Conservation (phyloP, 2,888 invertebrate genomes). For the Limnephilus lunatus region DNA sequence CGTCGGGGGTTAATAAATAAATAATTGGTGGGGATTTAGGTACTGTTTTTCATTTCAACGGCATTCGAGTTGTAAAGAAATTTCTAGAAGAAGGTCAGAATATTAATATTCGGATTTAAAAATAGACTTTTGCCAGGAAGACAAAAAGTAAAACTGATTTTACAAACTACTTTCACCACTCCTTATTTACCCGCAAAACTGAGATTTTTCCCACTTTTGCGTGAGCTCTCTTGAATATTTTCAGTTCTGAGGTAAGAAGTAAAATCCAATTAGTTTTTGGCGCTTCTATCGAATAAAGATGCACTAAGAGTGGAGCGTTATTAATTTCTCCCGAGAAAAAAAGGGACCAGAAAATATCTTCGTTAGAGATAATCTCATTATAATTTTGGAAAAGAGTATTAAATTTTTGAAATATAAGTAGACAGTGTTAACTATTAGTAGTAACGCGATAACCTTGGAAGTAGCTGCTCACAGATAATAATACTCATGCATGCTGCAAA, state of each 20-base stretch:
- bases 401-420: too few relatives aligned
- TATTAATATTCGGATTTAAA: background rate
- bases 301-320: background rate
- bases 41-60: too few relatives aligned
- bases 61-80: too few relatives aligned
- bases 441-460: too few relatives aligned
- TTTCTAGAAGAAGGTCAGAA: background rate
- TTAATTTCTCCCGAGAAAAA: background rate
- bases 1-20: too few relatives aligned
- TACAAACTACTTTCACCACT: background rate
- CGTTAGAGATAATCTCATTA: too few relatives aligned
- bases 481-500: too few relatives aligned
- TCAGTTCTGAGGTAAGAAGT: background rate
- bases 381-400: too few relatives aligned
- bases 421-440: too few relatives aligned
- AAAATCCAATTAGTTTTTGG: slow-evolving; percentile 32
- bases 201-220: background rate
- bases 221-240: slow-evolving; percentile 14
- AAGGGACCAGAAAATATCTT: background rate
- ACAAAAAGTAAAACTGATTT: background rate
- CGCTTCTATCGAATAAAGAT: background rate
- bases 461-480: too few relatives aligned
- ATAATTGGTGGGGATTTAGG: too few relatives aligned
- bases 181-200: background rate
- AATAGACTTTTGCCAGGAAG: background rate